These are phyloP conservation scores for Chrysogorgia sp. DNA, from an alignment of 92 coral and sea anemone genomes.

Conservation along the genomic window DNA sequence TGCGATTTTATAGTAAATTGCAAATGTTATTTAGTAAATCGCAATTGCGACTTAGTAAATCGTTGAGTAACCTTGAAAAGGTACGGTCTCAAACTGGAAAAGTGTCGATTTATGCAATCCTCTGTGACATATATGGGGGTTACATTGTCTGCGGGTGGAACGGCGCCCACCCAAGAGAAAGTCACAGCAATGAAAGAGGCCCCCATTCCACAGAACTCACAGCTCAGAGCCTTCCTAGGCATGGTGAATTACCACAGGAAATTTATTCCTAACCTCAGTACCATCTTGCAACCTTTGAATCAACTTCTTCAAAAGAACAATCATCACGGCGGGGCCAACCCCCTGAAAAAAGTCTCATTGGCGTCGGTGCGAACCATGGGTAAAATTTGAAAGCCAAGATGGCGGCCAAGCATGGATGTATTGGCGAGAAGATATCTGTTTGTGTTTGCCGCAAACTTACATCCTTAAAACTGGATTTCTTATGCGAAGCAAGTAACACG, in stretches of 20 bases:
- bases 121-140: conserved; percentile 64
- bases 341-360: conserved; percentile 15
- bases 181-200: too few species aligned
- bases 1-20: too few species aligned
- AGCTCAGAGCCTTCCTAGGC: conserved; percentile 54
- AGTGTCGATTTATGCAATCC: conserved; percentile 63
- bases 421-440: conserved; percentile 7
- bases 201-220: conserved; percentile 64
- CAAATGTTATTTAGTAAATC: too few species aligned
- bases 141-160: conserved; percentile 56
- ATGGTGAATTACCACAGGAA: conserved; percentile 66
- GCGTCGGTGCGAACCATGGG: conserved; percentile 38
- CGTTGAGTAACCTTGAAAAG: conserved; percentile 44
- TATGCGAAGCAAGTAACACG: background rate
- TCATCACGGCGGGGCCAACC: conserved; percentile 36
- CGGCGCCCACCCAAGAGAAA: conserved; percentile 61
- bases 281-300: conserved; percentile 61
- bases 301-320: conserved; percentile 55
- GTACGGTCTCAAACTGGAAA: conserved; percentile 56
- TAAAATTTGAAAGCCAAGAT: conserved; percentile 28
- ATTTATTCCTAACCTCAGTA: conserved; percentile 60
- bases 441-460: background rate
- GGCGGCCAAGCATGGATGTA: conserved; percentile 15
- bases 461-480: conserved; percentile 8
- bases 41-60: too few species aligned